Percentiles rank a stretch among this genome's conserved stretches.
Evolutionary conservation across 2,888 invertebrate genomes (phyloP).

Genomic region (Dasysyrphus albostriatus): DNA sequence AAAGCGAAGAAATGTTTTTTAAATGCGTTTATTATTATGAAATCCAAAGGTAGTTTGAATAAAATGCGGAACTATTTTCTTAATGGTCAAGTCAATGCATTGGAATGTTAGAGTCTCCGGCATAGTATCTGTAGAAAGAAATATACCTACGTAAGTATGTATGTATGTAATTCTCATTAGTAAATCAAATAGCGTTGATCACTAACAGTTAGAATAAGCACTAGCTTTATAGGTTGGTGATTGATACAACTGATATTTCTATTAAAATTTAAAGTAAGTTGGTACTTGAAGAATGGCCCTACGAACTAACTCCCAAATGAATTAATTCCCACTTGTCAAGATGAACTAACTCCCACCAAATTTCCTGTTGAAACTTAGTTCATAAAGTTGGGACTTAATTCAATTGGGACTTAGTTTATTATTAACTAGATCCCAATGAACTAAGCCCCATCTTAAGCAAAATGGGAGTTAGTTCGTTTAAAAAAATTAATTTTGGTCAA

Average conservation of each 20-base stretch:
- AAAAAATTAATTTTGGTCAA: too few species aligned
- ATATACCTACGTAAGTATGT: too few species aligned
- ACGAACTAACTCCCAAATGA: too few species aligned
- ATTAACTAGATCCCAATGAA: too few species aligned
- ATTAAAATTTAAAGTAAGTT: neutral
- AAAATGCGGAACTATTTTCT: conserved; percentile 30
- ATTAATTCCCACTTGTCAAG: too few species aligned
- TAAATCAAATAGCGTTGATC: neutral
- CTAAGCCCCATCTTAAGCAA: too few species aligned
- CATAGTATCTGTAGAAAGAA: neutral
- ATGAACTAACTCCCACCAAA: too few species aligned
- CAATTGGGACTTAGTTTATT: too few species aligned
- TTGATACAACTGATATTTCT: neutral
- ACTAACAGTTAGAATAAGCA: neutral
- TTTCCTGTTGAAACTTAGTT: too few species aligned
- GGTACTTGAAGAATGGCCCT: too few species aligned
- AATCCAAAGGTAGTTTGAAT: conserved; percentile 1
- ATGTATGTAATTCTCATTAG: conserved; percentile 1
- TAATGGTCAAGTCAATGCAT: neutral
- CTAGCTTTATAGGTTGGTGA: neutral
- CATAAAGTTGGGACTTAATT: too few species aligned
- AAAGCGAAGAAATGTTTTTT: conserved; percentile 9
- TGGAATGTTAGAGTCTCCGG: neutral
- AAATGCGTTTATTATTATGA: conserved; percentile 2
- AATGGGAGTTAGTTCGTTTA: too few species aligned